Percentiles rank a stretch among this genome's conserved stretches.
Evolutionary conservation across 2,888 invertebrate genomes (phyloP).

Genomic region (Ectemnius continuus): DNA sequence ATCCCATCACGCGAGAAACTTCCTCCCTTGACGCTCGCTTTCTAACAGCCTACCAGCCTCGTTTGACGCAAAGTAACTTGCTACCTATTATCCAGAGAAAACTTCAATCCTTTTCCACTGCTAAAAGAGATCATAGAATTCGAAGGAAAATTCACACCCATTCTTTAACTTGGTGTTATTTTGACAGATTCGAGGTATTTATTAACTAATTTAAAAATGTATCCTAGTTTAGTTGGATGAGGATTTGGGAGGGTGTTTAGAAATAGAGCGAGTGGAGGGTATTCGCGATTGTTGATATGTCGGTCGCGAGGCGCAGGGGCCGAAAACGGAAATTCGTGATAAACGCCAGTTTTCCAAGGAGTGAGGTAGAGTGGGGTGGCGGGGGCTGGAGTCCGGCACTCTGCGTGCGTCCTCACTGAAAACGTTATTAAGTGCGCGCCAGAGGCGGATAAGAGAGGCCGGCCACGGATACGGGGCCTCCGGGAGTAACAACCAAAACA

Average conservation of each 20-base stretch:
- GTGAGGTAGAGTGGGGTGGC: not conserved
- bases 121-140: too few species aligned
- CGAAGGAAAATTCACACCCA: too few species aligned
- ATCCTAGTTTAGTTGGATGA: too few species aligned
- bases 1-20: constrained; percentile 13
- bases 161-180: too few species aligned
- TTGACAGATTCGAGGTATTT: too few species aligned
- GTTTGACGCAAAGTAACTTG: too few species aligned
- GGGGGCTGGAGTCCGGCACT: constrained; percentile 15
- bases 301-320: not conserved
- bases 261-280: too few species aligned
- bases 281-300: not conserved
- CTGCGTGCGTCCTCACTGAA: constrained; percentile 54
- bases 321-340: constrained; percentile 41
- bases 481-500: constrained; percentile 63
- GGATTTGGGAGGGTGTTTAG: too few species aligned
- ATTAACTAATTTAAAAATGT: too few species aligned
- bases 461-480: constrained; percentile 55
- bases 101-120: too few species aligned
- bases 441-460: constrained; percentile 53
- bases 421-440: constrained; percentile 52
- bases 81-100: too few species aligned
- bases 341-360: constrained; percentile 31
- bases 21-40: not conserved
- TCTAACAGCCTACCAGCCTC: not conserved